Base-by-base conservation (phyloP, 2,113 vertebrate genomes). In the Herpetotheres cachinnans region DNA sequence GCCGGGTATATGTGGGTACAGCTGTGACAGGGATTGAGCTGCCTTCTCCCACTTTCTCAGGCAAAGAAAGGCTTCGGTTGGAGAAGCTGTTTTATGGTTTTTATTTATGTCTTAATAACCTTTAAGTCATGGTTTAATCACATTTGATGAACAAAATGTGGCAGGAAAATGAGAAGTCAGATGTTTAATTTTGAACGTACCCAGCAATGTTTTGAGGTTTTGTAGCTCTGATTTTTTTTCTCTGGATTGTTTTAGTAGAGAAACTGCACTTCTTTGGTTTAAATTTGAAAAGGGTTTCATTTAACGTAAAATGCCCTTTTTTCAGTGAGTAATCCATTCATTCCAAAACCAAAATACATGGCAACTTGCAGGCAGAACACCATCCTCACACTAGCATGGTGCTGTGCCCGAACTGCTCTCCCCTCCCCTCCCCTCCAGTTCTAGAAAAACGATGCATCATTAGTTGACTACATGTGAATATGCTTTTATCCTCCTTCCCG, bases 311-410 rank as follows among this genome's bases (percentile, higher is more conserved):
- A 42, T 1, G 20, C 24, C 50, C 25, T 27, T 73, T 54, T 76
- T 84, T 25, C 14, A 71, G 16, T 30, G 55, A 85, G 63, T 71
- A 77, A 66, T 72, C 66, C 52, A 29, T 82, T 90, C 55, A 90
- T 63, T 90, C n/a, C 11, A 17, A 79, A 94, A 63, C 11, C 70
- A 71, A 76, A 71, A 55, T n/a, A 16, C 26, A 74, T 62, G 46
- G 21, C 61, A 82, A 16, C 38, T 83, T 49, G 26, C 47, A 59
- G 66, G 56, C 86, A 82, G 89, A 88, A 7, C 86, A 79, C 36
- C 0, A 0, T 58, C 50, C 34, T 56, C 80, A 42, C 0, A 0
- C 40, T 50, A 58, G 62, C 0, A 0, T 1, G 0, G 36, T 0
- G 1, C 65, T 15, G 22, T 56, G 71, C 54, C 71, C 13, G 7